Evolutionary conservation across 1,140 invertebrate species (phyloP), one percentile per base, ranked within the genome.

Genomic region (Ceratina japonica): DNA sequence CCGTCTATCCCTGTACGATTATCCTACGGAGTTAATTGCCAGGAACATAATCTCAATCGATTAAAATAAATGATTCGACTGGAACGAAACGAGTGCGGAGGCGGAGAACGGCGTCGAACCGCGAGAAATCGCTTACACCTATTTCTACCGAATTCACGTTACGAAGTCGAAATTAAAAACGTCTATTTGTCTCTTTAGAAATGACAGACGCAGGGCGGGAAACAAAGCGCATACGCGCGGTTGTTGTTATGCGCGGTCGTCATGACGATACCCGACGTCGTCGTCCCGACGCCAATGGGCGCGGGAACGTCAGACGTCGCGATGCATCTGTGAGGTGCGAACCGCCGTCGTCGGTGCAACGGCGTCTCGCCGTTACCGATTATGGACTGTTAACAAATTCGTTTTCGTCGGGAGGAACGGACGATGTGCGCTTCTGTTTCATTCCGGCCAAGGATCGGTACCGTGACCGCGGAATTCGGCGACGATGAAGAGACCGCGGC

Each of bases 221-320:
- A 27, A 31, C 61, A 22, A 15, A 72, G 7, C 10, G 65, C 68
- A 78, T 81, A 71, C 70, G 85, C 51, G 81, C 75, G 37, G n/a
- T 49, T 8, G 22, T 65, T 84, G 80, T 82, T 76, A 58, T 79
- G 75, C 61, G 20, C 58, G 31, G 87, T 89, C 61, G 73, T 66
- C 81, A 84, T 70, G 63, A 61, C 66, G 61, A 77, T 69, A 76
- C 27, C 51, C 66, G 61, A 77, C 72, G 79, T 31, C 51, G n/a
- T n/a, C n/a, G 54, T 15, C 62, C 54, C 68, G 76, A 83, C 80
- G 78, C 74, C 66, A 73, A 73, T 63, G 66, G 61, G 80, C 83
- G 83, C 83, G 84, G 81, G 87, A 86, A 86, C 78, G 78, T 80
- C 81, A 84, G 82, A 85, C 85, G 86, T 83, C 81, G 86, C 85